phyloP scores from a whole-genome alignment of 2,113 vertebrate species.

The Brevimyrus niger region DNA sequence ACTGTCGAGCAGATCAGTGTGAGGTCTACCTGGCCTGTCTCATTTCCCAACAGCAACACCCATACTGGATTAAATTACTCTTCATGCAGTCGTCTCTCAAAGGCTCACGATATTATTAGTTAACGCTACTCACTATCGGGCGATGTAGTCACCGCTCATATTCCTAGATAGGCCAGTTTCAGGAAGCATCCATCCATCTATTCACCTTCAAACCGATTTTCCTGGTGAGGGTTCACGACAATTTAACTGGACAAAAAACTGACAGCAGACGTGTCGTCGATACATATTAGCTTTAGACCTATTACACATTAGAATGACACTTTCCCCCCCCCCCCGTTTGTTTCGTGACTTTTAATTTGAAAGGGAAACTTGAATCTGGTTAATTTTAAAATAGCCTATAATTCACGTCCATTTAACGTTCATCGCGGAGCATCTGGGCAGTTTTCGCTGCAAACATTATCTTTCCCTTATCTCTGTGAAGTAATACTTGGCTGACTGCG shows the following conservation, averaged over 20 bases:
- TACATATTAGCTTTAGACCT: not conserved
- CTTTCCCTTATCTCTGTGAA: slow-evolving; percentile 5
- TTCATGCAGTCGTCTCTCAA: not conserved
- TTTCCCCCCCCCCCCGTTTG: too few relatives aligned
- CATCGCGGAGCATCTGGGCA: not conserved
- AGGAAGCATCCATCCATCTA: not conserved
- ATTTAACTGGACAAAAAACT: not conserved
- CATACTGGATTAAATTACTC: not conserved
- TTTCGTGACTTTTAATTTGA: not conserved
- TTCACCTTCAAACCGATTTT: not conserved
- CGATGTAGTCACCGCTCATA: not conserved
- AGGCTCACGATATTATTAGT: not conserved
- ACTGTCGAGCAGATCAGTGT: not conserved
- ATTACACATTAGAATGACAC: not conserved
- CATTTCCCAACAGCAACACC: not conserved
- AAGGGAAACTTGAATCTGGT: not conserved
- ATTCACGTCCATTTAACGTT: not conserved
- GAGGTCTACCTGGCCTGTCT: not conserved
- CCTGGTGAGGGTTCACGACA: not conserved
- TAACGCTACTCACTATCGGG: not conserved
- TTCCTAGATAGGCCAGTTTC: not conserved
- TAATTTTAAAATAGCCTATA: not conserved
- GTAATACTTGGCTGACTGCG: not conserved
- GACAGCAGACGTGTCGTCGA: not conserved
- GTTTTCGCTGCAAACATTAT: not conserved